A percentile compares a stretch with the other conserved stretches of the same genome.
phyloP scores from a whole-genome alignment of 2,113 vertebrate species.

The Hypanus sabinus region DNA sequence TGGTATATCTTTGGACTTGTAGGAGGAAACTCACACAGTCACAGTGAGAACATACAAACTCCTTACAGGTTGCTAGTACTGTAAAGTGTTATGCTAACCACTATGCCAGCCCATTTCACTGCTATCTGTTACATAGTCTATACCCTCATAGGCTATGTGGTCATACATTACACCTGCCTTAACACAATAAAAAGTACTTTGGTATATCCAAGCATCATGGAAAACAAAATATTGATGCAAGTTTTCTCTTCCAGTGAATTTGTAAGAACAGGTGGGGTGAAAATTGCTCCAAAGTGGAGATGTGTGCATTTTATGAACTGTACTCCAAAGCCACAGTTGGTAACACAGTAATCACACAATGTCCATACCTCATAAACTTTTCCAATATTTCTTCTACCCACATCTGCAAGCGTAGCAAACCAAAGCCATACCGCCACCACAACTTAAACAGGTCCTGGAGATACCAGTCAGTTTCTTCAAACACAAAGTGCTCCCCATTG shows the following conservation, averaged over 20 bases:
- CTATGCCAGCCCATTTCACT: not conserved
- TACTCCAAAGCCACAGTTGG: not conserved
- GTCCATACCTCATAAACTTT: constrained; percentile 91
- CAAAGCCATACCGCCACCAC: constrained; percentile 98
- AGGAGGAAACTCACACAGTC: too few relatives aligned
- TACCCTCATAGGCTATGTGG: not conserved
- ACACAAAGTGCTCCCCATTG: constrained; percentile 74
- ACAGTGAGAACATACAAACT: too few relatives aligned
- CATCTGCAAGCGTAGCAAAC: constrained; percentile 96
- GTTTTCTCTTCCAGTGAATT: not conserved
- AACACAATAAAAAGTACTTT: not conserved
- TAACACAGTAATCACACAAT: not conserved
- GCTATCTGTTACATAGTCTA: not conserved
- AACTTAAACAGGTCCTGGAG: constrained; percentile 86
- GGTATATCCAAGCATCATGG: too few relatives aligned
- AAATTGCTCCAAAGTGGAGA: not conserved
- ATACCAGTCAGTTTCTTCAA: constrained; percentile 97
- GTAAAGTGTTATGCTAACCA: too few relatives aligned
- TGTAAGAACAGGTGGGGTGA: too few relatives aligned
- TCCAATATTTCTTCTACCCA: constrained; percentile 99
- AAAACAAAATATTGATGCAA: not conserved
- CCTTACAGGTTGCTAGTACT: too few relatives aligned
- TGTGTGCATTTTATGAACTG: not conserved
- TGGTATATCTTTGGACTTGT: too few relatives aligned
- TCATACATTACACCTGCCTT: not conserved